Base-by-base conservation (phyloP, 2,888 invertebrate genomes). In the Chrysolina americana region DNA sequence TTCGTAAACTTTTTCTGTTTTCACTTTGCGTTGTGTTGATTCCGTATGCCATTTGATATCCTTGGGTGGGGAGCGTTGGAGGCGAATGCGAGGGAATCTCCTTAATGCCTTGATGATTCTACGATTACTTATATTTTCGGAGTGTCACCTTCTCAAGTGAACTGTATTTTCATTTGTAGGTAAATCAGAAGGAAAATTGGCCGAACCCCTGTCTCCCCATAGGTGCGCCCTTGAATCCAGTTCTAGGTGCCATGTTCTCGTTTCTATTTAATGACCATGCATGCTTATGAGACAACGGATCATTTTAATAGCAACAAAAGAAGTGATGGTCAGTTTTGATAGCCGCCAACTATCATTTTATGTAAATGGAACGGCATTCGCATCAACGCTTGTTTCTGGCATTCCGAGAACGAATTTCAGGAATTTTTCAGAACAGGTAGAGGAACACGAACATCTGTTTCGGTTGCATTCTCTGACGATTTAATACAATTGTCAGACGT, bases 371-470 rank as follows among this genome's bases (percentile, higher is more conserved):
- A 78, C 68, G 68, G 64, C 71, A 68, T 71, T 72, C 59, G 53
- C 70, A 71, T 83, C 82, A 76, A 82, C 83, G 76, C 78, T 82
- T 81, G 77, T 76, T 82, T 83, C 81, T 81, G 80, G 83, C 78
- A 83, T 86, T 86, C 86, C 81, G 76, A 81, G 85, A 86, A 86
- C 81, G 82, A 78, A 85, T 85, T 84, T 84, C 85, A 84, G 75
- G 84, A 83, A 86, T 86, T 83, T 84, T 84, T 84, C 76, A 74
- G 82, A 85, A 85, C 86, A 86, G 86, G 85, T 86, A 86, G 84
- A 83, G 84, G 85, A 80, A 82, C 78, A 76, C 75, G 80, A 81
- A 85, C 84, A 84, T 84, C 84, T 84, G 84, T 85, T 84, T 77
- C 65, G 74, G 74, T 21, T 75, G 73, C 68, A 76, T 80, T 77